Base-by-base conservation (phyloP, 2,113 vertebrate genomes). In the Syrrhaptes paradoxus region DNA sequence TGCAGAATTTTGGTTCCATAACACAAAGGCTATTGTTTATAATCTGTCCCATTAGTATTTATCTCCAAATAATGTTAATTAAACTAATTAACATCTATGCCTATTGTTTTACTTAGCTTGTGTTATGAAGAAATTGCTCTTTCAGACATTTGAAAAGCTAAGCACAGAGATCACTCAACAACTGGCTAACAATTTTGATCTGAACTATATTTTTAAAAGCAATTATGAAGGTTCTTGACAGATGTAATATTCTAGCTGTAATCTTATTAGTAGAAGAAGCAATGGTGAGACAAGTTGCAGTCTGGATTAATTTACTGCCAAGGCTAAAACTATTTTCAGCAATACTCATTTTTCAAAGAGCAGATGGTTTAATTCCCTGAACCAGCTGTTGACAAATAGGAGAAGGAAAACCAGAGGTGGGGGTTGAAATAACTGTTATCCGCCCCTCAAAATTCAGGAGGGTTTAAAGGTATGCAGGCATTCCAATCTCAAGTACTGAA, bases 361-460 rank as follows among this genome's bases (percentile, higher is more conserved):
- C 94, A 97, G 95, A 97, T 97, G 95, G 70, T 88, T 97, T 93
- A 83, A 86, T 97, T 95, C 83, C 75, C 72, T 75, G 74, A 94
- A 75, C 68, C 78, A 97, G 81, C 86, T 97, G 87, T 85, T 95
- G 83, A 89, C 74, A 88, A 96, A 96, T 81, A 31, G 81, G 41
- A 89, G 83, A 93, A 87, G 67, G 89, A 95, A 55, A 78, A 88
- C 45, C 88, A 85, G 77, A 87, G 75, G 41, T 36, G 66, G 41
- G 76, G 59, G 74, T 41, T 77, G 74, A 76, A 84, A 26, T 68
- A 71, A 67, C 49, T 80, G 71, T 78, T 48, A 61, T 34, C 24
- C 10, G 63, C 21, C 31, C 67, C 78, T 72, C 49, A 68, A 57
- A 78, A 73, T 25, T 31, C 49, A 32, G 15, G 54, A 34, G 43